These are phyloP conservation scores for Rotaria macrura DNA, from an alignment of 2,888 invertebrate species.

Conservation along the genomic window DNA sequence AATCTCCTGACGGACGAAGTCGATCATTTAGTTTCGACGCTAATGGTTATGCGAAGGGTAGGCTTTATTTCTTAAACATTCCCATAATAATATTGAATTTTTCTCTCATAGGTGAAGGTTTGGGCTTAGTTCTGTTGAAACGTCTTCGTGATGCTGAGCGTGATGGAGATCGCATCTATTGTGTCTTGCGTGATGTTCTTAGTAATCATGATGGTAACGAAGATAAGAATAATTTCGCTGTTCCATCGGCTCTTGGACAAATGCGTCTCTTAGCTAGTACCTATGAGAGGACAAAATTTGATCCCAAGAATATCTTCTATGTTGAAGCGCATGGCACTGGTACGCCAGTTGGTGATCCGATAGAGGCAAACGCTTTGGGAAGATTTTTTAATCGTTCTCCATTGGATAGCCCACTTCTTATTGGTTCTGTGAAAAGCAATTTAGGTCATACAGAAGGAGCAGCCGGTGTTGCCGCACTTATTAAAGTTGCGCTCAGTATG, in stretches of 20 bases:
- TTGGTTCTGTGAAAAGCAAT: constrained; percentile 40
- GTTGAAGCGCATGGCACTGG: constrained; percentile 38
- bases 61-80: too few species aligned
- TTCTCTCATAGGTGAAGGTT: constrained; percentile 37
- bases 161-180: constrained; percentile 38
- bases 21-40: constrained; percentile 38
- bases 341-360: constrained; percentile 37
- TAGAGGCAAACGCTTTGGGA: constrained; percentile 37
- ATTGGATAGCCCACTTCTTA: not conserved
- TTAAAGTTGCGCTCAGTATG: constrained; percentile 40
- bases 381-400: constrained; percentile 12
- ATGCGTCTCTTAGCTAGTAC: constrained; percentile 35
- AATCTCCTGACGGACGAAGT: constrained; percentile 38
- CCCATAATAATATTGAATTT: too few species aligned
- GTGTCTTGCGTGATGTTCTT: constrained; percentile 34
- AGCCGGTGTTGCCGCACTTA: constrained; percentile 39
- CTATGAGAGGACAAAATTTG: constrained; percentile 34
- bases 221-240: constrained; percentile 37
- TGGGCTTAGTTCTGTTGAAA: constrained; percentile 39
- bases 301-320: constrained; percentile 35
- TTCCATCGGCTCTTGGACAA: constrained; percentile 38
- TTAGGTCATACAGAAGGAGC: constrained; percentile 40
- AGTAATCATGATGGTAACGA: constrained; percentile 38
- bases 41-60: constrained; percentile 36
- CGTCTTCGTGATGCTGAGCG: constrained; percentile 35